These are phyloP conservation scores for Bradypodion pumilum DNA, from an alignment of 2,797 vertebrate genomes.

Conservation along the genomic window DNA sequence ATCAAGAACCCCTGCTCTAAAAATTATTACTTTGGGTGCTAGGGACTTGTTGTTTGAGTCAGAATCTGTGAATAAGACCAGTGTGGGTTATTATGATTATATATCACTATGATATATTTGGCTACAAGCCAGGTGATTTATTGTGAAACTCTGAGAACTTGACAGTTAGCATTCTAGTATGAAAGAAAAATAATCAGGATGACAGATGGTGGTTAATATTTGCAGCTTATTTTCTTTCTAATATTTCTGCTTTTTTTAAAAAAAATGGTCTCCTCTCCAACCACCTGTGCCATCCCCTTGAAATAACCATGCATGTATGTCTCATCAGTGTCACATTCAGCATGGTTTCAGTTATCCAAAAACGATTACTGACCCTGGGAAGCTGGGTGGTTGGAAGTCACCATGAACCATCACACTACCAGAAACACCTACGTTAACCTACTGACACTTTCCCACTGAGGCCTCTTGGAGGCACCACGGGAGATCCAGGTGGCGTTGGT, in stretches of 20 bases:
- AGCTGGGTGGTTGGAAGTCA: background rate
- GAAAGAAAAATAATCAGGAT: background rate
- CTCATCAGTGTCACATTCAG: background rate
- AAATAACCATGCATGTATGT: background rate
- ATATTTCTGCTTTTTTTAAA: constrained; percentile 2
- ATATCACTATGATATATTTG: background rate
- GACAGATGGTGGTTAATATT: background rate
- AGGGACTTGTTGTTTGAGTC: no score
- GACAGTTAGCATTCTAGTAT: background rate
- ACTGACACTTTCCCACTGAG: background rate
- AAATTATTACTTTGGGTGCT: no score
- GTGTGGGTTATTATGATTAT: no score
- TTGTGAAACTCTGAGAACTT: background rate
- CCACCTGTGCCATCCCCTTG: background rate
- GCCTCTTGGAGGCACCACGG: background rate
- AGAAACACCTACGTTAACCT: background rate
- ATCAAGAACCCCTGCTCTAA: no score
- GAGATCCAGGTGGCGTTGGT: background rate
- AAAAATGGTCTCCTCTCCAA: no score
- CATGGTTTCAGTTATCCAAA: background rate
- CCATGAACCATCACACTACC: background rate
- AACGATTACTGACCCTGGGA: background rate
- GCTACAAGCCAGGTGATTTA: background rate
- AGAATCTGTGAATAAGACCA: no score
- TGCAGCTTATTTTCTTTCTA: constrained; percentile 8